These are phyloP conservation scores for Zosterops japonicus DNA, from an alignment of 2,113 vertebrate species.

Conservation along the genomic window DNA sequence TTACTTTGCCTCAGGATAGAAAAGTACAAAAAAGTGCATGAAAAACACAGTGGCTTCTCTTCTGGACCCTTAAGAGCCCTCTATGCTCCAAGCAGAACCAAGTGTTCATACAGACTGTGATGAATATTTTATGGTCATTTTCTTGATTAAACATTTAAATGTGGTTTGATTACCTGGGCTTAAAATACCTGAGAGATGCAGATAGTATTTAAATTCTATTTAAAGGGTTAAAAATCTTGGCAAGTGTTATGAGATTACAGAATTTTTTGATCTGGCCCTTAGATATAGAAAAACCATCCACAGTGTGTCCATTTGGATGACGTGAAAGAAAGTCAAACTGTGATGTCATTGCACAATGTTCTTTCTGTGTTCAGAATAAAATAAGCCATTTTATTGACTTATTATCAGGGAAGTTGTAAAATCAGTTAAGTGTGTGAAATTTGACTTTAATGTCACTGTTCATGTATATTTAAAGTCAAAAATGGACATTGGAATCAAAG, in stretches of 20 bases:
- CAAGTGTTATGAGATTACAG: neutral
- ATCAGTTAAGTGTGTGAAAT: neutral
- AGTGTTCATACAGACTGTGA: neutral
- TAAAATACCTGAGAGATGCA: neutral
- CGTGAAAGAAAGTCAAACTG: neutral
- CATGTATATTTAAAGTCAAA: neutral
- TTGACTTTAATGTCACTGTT: neutral
- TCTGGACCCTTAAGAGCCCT: neutral
- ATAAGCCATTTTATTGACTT: neutral
- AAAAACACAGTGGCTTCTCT: slow-evolving; percentile 5
- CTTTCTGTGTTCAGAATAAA: neutral
- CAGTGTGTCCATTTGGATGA: fast-evolving
- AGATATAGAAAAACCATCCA: neutral
- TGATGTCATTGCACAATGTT: neutral
- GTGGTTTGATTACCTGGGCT: neutral
- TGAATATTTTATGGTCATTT: neutral
- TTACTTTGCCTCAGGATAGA: neutral
- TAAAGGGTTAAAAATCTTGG: neutral
- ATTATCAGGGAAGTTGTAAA: neutral
- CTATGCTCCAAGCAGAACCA: neutral
- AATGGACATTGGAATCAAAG: neutral
- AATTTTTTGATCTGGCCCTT: neutral
- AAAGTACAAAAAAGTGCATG: neutral
- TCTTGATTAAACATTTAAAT: neutral
- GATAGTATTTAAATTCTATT: neutral